Evolutionary conservation across 1,140 invertebrate genomes (phyloP).

Genomic region (Magallana ariakensis): DNA sequence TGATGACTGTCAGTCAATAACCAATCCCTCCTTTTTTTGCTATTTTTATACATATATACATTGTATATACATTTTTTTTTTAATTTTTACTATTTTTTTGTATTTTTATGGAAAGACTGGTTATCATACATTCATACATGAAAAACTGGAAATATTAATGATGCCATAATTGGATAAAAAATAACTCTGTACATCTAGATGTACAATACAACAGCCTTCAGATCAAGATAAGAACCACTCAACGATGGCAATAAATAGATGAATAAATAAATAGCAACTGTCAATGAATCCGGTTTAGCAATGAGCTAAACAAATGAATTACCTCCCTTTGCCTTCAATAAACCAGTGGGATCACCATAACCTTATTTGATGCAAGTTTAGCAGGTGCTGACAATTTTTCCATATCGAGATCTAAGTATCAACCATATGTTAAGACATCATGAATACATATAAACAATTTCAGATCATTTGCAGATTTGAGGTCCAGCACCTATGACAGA

Average conservation of each 20-base stretch:
- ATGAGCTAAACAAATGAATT: background rate
- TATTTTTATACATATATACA: slow-evolving; percentile 32
- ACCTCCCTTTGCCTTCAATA: slow-evolving; percentile 4
- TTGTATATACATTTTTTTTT: background rate
- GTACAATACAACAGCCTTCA: background rate
- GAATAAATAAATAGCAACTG: background rate
- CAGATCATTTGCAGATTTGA: background rate
- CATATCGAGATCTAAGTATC: too few relatives aligned
- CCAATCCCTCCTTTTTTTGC: background rate
- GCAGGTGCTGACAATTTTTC: too few relatives aligned
- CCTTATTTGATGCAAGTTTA: too few relatives aligned
- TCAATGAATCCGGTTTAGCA: background rate
- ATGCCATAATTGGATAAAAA: background rate
- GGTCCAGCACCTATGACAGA: too few relatives aligned
- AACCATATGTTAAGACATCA: too few relatives aligned
- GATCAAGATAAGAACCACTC: too few relatives aligned
- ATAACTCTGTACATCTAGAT: background rate
- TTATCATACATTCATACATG: background rate
- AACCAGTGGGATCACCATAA: too few relatives aligned
- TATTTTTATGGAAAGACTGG: slow-evolving; percentile 14
- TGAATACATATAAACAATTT: background rate
- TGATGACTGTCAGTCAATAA: background rate
- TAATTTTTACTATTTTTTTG: background rate
- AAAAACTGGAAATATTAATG: background rate
- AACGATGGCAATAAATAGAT: too few relatives aligned